A percentile compares a stretch with the other conserved stretches of the same genome.
phyloP scores from a whole-genome alignment of 1,140 invertebrate species.

The Drosophila ohnishii region DNA sequence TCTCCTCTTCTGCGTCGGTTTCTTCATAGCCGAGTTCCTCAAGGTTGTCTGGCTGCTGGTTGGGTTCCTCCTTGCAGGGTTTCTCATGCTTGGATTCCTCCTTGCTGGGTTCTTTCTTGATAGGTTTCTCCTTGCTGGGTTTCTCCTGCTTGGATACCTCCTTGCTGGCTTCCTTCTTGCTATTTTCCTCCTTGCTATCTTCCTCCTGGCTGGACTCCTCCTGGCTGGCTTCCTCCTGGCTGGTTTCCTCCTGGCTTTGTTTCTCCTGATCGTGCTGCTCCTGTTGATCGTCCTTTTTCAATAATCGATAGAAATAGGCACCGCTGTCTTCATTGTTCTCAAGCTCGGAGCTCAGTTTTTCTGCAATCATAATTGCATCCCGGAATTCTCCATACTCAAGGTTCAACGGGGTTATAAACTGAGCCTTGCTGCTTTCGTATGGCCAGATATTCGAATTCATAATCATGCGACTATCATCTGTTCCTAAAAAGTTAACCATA shows the following conservation, averaged over 20 bases:
- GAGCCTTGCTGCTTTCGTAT: conserved; percentile 25
- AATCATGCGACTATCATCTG: conserved; percentile 10
- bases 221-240: neutral
- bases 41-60: neutral
- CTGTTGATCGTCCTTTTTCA: neutral
- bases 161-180: neutral
- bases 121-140: too few relatives aligned
- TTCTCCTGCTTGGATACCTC: neutral
- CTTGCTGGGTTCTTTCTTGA: neutral
- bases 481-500: conserved; percentile 13
- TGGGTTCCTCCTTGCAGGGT: too few relatives aligned
- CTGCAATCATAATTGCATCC: conserved; percentile 21
- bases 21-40: neutral
- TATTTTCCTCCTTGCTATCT: too few relatives aligned
- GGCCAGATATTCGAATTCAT: conserved; percentile 33
- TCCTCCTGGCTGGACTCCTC: too few relatives aligned
- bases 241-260: neutral
- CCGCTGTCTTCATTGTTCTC: neutral
- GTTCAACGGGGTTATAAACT: conserved; percentile 16
- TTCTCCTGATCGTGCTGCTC: neutral
- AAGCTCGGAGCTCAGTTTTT: neutral
- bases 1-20: neutral
- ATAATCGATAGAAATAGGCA: neutral
- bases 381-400: conserved; percentile 15
- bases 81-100: neutral